These are phyloP conservation scores for Callithrix jacchus DNA, from an alignment of 2,113 vertebrate genomes.

Conservation along the genomic window DNA sequence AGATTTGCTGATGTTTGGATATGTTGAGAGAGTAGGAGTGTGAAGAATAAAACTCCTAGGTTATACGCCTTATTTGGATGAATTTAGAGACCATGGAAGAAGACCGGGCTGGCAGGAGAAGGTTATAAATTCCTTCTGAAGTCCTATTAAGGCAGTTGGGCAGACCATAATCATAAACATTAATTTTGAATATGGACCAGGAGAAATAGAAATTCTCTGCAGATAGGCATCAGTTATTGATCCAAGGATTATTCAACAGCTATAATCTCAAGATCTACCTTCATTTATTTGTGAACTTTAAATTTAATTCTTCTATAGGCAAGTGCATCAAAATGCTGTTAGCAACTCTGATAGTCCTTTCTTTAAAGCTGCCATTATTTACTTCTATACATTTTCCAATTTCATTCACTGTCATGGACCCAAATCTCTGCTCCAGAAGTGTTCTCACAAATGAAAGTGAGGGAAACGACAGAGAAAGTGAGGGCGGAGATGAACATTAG, in stretches of 20 bases:
- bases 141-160: background rate
- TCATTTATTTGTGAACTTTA: constrained; percentile 1
- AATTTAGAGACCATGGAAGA: background rate
- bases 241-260: background rate
- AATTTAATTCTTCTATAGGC: background rate
- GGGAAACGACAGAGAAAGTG: background rate
- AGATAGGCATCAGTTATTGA: background rate
- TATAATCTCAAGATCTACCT: background rate
- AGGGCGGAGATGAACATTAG: background rate
- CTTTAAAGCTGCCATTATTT: constrained; percentile 6
- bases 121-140: background rate
- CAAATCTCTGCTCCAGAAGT: background rate
- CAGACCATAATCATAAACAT: background rate
- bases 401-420: background rate
- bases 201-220: background rate
- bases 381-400: background rate
- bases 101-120: background rate
- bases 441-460: background rate
- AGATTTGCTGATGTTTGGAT: background rate
- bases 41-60: background rate
- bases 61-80: background rate
- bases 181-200: background rate
- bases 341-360: background rate
- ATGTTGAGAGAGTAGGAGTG: background rate
- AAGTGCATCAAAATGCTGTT: background rate